A percentile compares a stretch with the other conserved stretches of the same genome.
Conservation (phyloP, 2,888 invertebrate species). For the Drosophila kanekoi region DNA sequence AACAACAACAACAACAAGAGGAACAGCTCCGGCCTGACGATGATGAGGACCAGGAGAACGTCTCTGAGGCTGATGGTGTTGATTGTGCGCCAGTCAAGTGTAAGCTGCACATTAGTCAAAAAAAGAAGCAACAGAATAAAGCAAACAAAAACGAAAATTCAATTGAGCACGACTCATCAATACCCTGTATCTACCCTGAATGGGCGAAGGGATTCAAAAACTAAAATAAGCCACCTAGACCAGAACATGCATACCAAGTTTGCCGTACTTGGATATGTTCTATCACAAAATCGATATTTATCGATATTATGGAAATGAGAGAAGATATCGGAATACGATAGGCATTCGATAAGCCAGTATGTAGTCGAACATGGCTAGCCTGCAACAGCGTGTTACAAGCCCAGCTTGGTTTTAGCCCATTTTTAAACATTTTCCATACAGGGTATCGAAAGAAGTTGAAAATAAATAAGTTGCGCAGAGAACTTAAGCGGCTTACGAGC, state of each 20-base stretch:
- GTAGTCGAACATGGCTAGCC: too few species aligned
- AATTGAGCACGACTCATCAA: background rate
- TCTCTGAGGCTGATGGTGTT: constrained; percentile 68
- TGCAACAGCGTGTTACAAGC: too few species aligned
- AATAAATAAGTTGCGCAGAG: constrained; percentile 52
- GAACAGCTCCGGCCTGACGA: constrained; percentile 28
- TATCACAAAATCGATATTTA: background rate
- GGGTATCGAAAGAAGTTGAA: constrained; percentile 8
- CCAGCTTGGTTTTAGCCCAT: background rate
- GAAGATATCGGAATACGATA: background rate
- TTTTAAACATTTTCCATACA: background rate
- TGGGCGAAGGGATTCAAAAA: background rate
- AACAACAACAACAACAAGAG: constrained; percentile 5
- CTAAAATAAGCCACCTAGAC: background rate
- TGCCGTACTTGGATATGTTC: background rate
- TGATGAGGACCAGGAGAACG: constrained; percentile 50
- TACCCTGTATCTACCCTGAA: background rate
- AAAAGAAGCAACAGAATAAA: constrained; percentile 39
- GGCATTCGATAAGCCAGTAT: too few species aligned
- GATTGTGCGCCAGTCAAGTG: constrained; percentile 81
- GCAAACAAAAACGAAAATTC: constrained; percentile 1
- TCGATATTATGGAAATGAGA: background rate
- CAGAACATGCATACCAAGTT: too few species aligned
- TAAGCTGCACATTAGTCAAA: constrained; percentile 81
- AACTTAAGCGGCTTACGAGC: constrained; percentile 75